Conservation (phyloP, 92 coral and sea anemone species). For the Ricordea florida region DNA sequence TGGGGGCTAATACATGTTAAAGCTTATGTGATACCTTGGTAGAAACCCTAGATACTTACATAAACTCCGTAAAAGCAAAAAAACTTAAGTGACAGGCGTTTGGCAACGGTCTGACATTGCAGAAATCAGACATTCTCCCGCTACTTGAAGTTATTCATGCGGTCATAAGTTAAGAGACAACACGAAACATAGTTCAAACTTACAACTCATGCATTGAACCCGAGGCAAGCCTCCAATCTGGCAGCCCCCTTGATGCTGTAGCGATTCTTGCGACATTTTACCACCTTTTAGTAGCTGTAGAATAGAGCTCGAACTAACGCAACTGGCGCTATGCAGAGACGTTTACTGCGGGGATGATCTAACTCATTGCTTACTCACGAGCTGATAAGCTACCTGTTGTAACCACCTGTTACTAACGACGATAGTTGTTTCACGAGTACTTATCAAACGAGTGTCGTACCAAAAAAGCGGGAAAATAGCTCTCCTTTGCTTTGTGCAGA, state of each 20-base stretch:
- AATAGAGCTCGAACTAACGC: constrained; percentile 8
- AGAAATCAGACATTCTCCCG: background rate
- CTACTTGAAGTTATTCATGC: background rate
- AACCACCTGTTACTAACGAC: too few relatives aligned
- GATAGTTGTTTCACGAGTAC: too few relatives aligned
- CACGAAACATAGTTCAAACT: background rate
- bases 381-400: too few relatives aligned
- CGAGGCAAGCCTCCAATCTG: constrained; percentile 30
- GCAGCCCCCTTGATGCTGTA: constrained; percentile 33
- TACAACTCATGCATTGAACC: constrained; percentile 40
- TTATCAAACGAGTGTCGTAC: too few relatives aligned
- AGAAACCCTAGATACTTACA: too few relatives aligned
- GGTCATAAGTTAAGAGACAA: background rate
- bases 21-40: too few relatives aligned
- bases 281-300: too few relatives aligned
- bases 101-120: background rate
- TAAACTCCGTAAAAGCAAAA: background rate
- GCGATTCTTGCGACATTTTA: constrained; percentile 30
- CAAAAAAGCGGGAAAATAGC: too few relatives aligned
- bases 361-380: constrained; percentile 26
- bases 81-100: background rate
- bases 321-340: background rate
- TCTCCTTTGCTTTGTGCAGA: too few relatives aligned
- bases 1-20: too few relatives aligned
- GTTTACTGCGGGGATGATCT: constrained; percentile 33